Base-by-base conservation (phyloP, 1,140 invertebrate genomes). In the Scaptomyza graminum region DNA sequence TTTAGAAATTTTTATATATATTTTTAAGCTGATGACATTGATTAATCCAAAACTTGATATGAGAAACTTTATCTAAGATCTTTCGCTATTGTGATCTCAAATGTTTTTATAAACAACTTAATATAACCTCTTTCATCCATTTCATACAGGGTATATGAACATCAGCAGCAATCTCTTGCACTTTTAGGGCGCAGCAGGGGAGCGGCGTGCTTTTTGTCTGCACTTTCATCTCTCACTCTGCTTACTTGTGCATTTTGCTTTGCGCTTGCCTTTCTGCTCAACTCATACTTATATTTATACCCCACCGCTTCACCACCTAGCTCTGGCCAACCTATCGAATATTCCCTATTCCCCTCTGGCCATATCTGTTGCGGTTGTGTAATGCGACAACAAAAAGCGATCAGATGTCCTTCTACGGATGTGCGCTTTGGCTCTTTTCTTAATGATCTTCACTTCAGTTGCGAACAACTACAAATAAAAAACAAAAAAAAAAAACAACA, bases 321-420 rank as follows among this genome's bases (percentile, higher is more conserved):
- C 37, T 12, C 37, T n/a, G 12, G 12, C 37, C 37, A 41, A 12
- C 3, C 15, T 49, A 43, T 62, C 31, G 31, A 34, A 34, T 34
- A 34, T 34, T 34, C 49, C 41, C 18, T 64, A 61, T 61, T 22
- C 15, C 47, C 28, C 44, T 16, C 39, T 47, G 51, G 61, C 12
- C 16, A 5, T 15, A 34, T 44, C 41, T 59, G 37, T 71, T 79
- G 79, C 69, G 75, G 74, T 85, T 85, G 75, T 90, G 73, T 71
- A 80, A 80, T 90, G 70, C 85, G 55, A 78, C 77, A 51, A 78
- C 64, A 70, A 72, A 82, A 89, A 85, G 72, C 72, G 89, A 90
- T 90, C 89, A 90, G 76, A 89, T 90, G 89, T 90, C 89, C 89
- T 90, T 90, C 89, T 89, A 89, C 89, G 89, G 89, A 90, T 90